These are phyloP conservation scores for Tetraneura akinire DNA, from an alignment of 1,140 invertebrate genomes.

Conservation along the genomic window DNA sequence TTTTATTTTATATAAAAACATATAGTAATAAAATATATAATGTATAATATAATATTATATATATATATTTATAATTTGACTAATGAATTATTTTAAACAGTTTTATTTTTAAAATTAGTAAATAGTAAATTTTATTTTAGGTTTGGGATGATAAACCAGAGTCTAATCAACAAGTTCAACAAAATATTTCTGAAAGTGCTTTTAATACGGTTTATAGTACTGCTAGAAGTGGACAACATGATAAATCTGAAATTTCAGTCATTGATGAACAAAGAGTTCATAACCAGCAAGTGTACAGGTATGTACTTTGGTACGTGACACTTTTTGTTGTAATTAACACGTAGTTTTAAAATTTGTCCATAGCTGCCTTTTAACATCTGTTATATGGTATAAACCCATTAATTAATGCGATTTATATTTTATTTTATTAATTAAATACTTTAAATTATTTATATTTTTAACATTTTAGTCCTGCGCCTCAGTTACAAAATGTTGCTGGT, in stretches of 20 bases:
- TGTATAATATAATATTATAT: too few species aligned
- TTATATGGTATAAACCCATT: slow-evolving; percentile 1
- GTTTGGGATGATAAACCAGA: slow-evolving; percentile 48
- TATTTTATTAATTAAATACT: not conserved
- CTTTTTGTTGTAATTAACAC: slow-evolving; percentile 47
- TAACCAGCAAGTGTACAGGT: slow-evolving; percentile 50
- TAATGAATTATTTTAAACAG: too few species aligned
- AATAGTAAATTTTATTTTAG: not conserved
- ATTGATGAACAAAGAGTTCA: slow-evolving; percentile 50
- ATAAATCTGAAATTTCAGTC: slow-evolving; percentile 48
- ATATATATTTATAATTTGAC: too few species aligned
- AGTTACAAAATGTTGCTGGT: slow-evolving; percentile 42
- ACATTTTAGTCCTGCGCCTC: slow-evolving; percentile 39
- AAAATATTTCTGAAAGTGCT: slow-evolving; percentile 40
- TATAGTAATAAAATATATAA: too few species aligned
- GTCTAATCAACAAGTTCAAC: slow-evolving; percentile 36
- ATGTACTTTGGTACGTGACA: slow-evolving; percentile 51
- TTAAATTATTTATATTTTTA: not conserved
- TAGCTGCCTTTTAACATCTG: slow-evolving; percentile 7
- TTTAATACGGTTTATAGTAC: slow-evolving; percentile 47
- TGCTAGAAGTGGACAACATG: slow-evolving; percentile 28
- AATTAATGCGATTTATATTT: not conserved
- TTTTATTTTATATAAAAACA: too few species aligned
- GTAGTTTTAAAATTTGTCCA: slow-evolving; percentile 26
- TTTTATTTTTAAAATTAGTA: too few species aligned